These are phyloP conservation scores for Coronaproctus castanopsis DNA, from an alignment of 2,888 invertebrate species.

Conservation along the genomic window DNA sequence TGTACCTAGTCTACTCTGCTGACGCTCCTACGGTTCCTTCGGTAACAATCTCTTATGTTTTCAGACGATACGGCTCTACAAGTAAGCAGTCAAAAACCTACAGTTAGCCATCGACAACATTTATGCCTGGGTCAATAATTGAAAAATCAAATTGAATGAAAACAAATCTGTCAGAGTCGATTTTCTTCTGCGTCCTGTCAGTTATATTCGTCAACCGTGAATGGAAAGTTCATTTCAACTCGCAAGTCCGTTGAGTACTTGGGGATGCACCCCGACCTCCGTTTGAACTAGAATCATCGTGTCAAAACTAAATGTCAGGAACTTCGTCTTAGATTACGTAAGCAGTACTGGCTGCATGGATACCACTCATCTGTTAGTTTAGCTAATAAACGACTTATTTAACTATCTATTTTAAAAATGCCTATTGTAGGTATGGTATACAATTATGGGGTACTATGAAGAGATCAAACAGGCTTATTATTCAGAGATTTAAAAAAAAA, in stretches of 20 bases:
- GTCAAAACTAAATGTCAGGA: conserved; percentile 8
- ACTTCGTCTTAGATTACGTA: conserved; percentile 12
- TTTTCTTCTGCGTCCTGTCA: conserved; percentile 2
- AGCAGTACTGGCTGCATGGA: conserved; percentile 16
- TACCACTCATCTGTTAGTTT: background rate
- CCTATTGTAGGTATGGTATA: conserved; percentile 4
- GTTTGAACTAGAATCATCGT: conserved; percentile 5
- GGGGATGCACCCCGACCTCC: conserved; percentile 73
- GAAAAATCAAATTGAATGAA: conserved; percentile 5
- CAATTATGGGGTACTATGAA: background rate
- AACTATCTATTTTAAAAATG: conserved; percentile 2
- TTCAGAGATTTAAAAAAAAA: conserved; percentile 5
- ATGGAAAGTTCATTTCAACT: conserved; percentile 81
- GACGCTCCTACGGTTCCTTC: background rate
- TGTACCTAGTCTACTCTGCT: background rate
- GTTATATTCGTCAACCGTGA: conserved; percentile 30
- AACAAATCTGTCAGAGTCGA: background rate
- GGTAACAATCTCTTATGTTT: background rate
- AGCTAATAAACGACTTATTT: conserved; percentile 4
- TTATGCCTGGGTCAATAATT: background rate
- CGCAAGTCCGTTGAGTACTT: conserved; percentile 77
- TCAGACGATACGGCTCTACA: conserved; percentile 1
- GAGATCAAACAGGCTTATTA: conserved; percentile 4
- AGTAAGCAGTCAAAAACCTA: background rate
- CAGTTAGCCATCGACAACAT: background rate